A percentile compares a stretch with the other conserved stretches of the same genome.
Evolutionary conservation across 2,888 invertebrate genomes (phyloP).

Genomic region (Corythucha ciliata): DNA sequence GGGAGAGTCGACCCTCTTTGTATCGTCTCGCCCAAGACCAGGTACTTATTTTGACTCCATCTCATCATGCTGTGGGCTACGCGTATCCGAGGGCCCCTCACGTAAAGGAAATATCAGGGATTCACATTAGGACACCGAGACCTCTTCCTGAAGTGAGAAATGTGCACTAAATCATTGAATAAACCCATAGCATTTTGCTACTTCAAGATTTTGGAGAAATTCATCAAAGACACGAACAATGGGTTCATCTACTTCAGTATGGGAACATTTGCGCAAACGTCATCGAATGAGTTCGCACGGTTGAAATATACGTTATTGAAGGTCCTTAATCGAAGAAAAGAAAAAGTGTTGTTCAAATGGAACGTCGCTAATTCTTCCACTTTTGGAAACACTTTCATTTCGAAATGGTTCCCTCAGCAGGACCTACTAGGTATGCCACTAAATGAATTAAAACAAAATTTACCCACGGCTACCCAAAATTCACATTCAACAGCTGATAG

Average conservation of each 20-base stretch:
- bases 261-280: conserved; percentile 14
- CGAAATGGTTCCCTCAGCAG: conserved; percentile 22
- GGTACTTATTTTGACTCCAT: conserved; percentile 10
- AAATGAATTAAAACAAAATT: neutral
- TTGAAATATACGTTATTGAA: conserved; percentile 1
- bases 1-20: conserved; percentile 1
- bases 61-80: conserved; percentile 14
- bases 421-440: conserved; percentile 15
- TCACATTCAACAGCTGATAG: conserved; percentile 10
- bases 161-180: neutral
- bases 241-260: conserved; percentile 20
- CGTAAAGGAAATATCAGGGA: conserved; percentile 16
- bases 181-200: neutral
- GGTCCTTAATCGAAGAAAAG: conserved; percentile 3
- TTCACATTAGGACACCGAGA: conserved; percentile 11
- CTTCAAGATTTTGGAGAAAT: conserved; percentile 20
- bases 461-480: neutral
- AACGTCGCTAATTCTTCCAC: neutral
- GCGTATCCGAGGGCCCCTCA: conserved; percentile 12
- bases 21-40: neutral
- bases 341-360: conserved; percentile 22
- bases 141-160: conserved; percentile 12
- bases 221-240: conserved; percentile 22
- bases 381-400: conserved; percentile 12
- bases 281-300: neutral